Percentiles rank a stretch among this genome's conserved stretches.
Evolutionary conservation across 2,888 invertebrate species (phyloP).

Genomic region (Plagodis pulveraria): DNA sequence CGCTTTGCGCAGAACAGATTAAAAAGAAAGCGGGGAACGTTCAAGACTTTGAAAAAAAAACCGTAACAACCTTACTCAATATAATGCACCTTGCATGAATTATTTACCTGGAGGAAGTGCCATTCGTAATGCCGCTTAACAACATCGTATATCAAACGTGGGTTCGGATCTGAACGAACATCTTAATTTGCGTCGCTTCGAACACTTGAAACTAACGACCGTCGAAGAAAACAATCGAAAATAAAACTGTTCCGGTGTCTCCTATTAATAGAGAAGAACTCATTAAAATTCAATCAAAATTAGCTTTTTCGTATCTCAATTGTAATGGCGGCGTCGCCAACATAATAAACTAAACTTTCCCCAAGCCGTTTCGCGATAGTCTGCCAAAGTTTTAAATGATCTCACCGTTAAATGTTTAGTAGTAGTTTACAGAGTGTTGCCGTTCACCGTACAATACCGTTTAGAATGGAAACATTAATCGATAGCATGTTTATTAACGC

Average conservation of each 20-base stretch:
- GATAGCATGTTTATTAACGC: constrained; percentile 65
- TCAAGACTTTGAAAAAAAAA: too few relatives aligned
- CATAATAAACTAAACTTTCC: constrained; percentile 41
- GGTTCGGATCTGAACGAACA: constrained; percentile 61
- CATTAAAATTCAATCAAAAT: constrained; percentile 58
- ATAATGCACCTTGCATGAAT: constrained; percentile 49
- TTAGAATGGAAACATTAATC: constrained; percentile 62
- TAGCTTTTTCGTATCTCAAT: constrained; percentile 17
- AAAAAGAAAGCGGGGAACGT: too few relatives aligned
- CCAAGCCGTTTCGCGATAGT: constrained; percentile 50
- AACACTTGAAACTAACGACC: constrained; percentile 75
- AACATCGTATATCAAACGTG: constrained; percentile 71
- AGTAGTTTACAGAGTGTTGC: constrained; percentile 34
- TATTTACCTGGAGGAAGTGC: constrained; percentile 45
- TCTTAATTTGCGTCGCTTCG: constrained; percentile 78
- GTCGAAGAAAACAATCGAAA: constrained; percentile 75
- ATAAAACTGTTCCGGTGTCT: constrained; percentile 72
- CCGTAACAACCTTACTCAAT: constrained; percentile 39
- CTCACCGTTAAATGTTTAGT: constrained; percentile 45
- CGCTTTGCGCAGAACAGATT: too few relatives aligned
- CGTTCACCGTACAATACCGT: constrained; percentile 53
- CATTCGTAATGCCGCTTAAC: constrained; percentile 54
- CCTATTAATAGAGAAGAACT: constrained; percentile 54
- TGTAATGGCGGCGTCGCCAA: constrained; percentile 14
- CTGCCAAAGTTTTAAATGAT: constrained; percentile 54